Evolutionary conservation across 2,888 invertebrate genomes (phyloP), one percentile per base, ranked within the genome.

Genomic region (Drosophila anceps): DNA sequence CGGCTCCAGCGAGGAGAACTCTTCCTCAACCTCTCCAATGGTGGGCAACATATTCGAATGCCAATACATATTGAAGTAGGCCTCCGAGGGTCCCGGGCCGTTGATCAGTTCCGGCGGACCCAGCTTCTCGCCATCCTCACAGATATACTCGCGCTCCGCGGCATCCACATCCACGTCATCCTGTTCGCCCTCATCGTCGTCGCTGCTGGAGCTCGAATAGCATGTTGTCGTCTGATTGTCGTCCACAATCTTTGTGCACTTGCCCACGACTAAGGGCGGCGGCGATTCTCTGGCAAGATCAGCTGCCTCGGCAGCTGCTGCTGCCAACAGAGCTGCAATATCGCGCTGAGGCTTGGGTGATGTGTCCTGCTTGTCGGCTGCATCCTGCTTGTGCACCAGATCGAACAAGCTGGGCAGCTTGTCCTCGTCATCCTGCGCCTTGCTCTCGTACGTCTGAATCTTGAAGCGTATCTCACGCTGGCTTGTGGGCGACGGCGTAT

Each of bases 381-480:
- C 95, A 4, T 96, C 79, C 44, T 94, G 93, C 90, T 96, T 96
- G 12, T 96, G 95, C 29, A 96, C 95, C 91, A 96, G 95, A 92
- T 96, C 96, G 66, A 96, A 96, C 8, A 96, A 93, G 54, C 96
- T 94, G 15, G 96, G 96, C 73, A 96, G 37, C 57, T 91, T 92
- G 20, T 91, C 90, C 67, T 93, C 90, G 44, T 92, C 90, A 46
- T 92, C 89, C 31, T 83, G 86, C 0, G 84, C 63, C 50, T 92
- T 91, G 63, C 91, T 92, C 68, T 93, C 93, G 70, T 93, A 93
- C 13, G 93, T 93, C 79, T 93, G 93, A 33, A 93, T 92, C 70
- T 93, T 93, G 59, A 93, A 93, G 20, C 89, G 91, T n/a, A 93
- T 92, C 64, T 93, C 93, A 0, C 91, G 86, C 44, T 83, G 84